These are phyloP conservation scores for Polydesmus complanatus DNA, from an alignment of 2,888 invertebrate species.

Conservation along the genomic window DNA sequence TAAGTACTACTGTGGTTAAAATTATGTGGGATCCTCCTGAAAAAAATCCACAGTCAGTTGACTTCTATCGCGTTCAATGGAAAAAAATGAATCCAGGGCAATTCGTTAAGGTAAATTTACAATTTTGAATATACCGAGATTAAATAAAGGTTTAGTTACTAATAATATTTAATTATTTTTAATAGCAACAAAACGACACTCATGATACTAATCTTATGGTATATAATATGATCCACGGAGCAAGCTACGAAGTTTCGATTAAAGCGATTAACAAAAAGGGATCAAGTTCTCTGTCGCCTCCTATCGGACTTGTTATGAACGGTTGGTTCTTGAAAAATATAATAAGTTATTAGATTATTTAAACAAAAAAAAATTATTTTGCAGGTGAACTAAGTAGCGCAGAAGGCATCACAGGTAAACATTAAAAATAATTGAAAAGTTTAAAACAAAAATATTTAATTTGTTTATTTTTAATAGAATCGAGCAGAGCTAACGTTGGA, in stretches of 20 bases:
- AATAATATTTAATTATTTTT: not conserved
- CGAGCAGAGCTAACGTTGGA: constrained; percentile 39
- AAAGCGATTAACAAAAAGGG: constrained; percentile 67
- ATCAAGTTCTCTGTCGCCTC: constrained; percentile 58
- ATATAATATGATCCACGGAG: constrained; percentile 53
- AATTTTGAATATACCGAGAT: not conserved
- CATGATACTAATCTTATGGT: constrained; percentile 18
- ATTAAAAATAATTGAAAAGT: constrained; percentile 40
- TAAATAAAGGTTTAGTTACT: not conserved
- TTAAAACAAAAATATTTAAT: constrained; percentile 52
- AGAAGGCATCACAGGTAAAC: not conserved
- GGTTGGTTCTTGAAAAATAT: constrained; percentile 13
- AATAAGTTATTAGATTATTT: not conserved
- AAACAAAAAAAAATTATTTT: not conserved
- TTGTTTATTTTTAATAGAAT: constrained; percentile 26
- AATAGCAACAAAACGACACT: constrained; percentile 15
- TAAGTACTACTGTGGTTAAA: constrained; percentile 44
- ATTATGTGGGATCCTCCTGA: constrained; percentile 63
- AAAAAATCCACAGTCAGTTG: constrained; percentile 68
- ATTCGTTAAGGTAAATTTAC: constrained; percentile 7
- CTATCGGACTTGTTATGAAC: constrained; percentile 51
- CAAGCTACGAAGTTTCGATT: constrained; percentile 62
- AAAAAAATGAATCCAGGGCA: constrained; percentile 12
- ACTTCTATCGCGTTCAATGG: constrained; percentile 47
- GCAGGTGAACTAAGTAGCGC: not conserved